These are phyloP conservation scores for Monoplex corrugatus DNA, from an alignment of 2,888 invertebrate species.

Conservation along the genomic window DNA sequence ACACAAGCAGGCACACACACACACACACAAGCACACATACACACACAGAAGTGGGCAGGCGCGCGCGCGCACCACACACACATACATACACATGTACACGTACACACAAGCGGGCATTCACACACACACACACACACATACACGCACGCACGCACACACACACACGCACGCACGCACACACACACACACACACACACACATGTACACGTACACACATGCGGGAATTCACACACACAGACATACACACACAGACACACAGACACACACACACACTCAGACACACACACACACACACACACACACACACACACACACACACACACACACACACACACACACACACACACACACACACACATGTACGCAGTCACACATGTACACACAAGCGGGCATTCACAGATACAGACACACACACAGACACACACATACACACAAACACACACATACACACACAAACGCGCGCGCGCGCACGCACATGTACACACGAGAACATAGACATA, in stretches of 20 bases:
- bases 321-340: slow-evolving; percentile 22
- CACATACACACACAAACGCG: slow-evolving; percentile 19
- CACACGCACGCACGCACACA: too few species aligned
- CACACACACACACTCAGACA: slow-evolving; percentile 26
- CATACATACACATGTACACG: too few species aligned
- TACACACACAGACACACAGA: neutral
- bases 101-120: too few species aligned
- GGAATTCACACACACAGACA: neutral
- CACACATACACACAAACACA: neutral
- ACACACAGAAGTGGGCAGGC: too few species aligned
- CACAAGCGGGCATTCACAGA: neutral
- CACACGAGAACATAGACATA: too few species aligned
- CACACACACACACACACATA: too few species aligned
- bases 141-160: neutral
- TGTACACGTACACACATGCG: neutral
- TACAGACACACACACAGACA: neutral
- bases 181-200: too few species aligned
- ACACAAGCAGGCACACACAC: too few species aligned
- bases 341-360: slow-evolving; percentile 30
- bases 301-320: neutral
- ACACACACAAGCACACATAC: too few species aligned
- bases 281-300: neutral
- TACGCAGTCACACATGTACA: slow-evolving; percentile 11
- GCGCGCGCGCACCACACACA: too few species aligned
- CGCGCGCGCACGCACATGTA: neutral